A percentile compares a stretch with the other conserved stretches of the same genome.
These are phyloP conservation scores for Sinhomidia bicolor DNA, from an alignment of 2,888 invertebrate genomes.

Conservation along the genomic window DNA sequence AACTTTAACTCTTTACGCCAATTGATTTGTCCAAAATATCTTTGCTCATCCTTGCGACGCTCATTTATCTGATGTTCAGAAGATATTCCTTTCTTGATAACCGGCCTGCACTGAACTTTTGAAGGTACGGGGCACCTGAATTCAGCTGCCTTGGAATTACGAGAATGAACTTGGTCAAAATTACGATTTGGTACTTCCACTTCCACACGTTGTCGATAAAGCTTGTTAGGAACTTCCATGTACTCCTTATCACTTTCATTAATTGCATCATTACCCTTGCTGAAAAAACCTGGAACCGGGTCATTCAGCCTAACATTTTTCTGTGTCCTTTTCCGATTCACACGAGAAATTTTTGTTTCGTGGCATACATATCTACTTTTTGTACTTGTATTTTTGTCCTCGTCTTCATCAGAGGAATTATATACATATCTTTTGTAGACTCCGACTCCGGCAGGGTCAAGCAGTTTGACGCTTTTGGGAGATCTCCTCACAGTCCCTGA, in stretches of 20 bases:
- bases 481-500: too few species aligned
- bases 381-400: too few species aligned
- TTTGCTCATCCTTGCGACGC: not conserved
- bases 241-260: not conserved
- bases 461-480: too few species aligned
- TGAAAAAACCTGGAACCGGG: too few species aligned
- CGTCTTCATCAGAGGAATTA: too few species aligned
- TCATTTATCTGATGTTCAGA: not conserved
- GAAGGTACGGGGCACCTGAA: not conserved
- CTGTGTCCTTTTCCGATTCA: too few species aligned
- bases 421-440: too few species aligned
- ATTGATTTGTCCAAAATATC: not conserved
- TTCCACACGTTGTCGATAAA: constrained; percentile 21
- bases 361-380: too few species aligned
- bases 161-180: constrained; percentile 36
- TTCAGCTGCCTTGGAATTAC: not conserved
- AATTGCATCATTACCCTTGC: not conserved
- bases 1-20: not conserved
- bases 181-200: constrained; percentile 21
- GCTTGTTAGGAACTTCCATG: constrained; percentile 41
- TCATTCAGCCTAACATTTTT: too few species aligned
- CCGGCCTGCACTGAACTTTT: not conserved
- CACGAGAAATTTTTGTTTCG: too few species aligned
- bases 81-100: not conserved
- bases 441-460: too few species aligned